Conservation (phyloP, 2,888 invertebrate genomes). For the Eilema depressum region DNA sequence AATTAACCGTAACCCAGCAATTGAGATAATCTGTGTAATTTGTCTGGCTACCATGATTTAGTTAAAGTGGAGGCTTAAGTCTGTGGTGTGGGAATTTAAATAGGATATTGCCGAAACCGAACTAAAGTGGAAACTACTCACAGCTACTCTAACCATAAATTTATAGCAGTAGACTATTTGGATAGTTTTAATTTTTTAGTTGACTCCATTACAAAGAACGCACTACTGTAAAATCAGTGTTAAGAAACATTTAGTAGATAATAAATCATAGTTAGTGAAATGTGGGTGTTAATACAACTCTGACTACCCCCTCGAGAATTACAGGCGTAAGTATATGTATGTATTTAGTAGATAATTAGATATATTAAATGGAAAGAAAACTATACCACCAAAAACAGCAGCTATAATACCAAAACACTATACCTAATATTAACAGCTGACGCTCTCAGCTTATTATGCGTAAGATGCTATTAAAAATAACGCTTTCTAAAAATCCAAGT, state of each 20-base stretch:
- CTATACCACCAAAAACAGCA: no score
- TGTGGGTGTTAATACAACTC: no score
- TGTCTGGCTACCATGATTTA: constrained; percentile 36
- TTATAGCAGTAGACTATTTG: background rate
- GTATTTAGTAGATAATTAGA: no score
- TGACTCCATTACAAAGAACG: no score
- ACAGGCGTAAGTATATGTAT: no score
- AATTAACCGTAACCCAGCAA: constrained; percentile 43
- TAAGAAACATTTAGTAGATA: background rate
- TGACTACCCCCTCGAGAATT: no score
- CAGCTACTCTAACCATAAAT: background rate
- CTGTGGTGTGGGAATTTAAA: constrained; percentile 4
- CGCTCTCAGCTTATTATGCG: background rate
- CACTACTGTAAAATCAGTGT: background rate
- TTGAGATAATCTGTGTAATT: constrained; percentile 44
- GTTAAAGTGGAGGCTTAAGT: constrained; percentile 26
- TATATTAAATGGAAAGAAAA: no score
- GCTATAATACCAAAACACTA: background rate
- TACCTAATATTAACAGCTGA: background rate
- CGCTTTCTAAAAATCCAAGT: background rate
- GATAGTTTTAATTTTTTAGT: no score
- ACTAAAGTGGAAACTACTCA: background rate
- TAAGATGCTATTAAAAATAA: background rate
- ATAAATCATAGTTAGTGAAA: no score
- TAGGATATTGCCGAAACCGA: background rate